phyloP scores from a whole-genome alignment of 2,888 invertebrate species.

The Athalia rosae region DNA sequence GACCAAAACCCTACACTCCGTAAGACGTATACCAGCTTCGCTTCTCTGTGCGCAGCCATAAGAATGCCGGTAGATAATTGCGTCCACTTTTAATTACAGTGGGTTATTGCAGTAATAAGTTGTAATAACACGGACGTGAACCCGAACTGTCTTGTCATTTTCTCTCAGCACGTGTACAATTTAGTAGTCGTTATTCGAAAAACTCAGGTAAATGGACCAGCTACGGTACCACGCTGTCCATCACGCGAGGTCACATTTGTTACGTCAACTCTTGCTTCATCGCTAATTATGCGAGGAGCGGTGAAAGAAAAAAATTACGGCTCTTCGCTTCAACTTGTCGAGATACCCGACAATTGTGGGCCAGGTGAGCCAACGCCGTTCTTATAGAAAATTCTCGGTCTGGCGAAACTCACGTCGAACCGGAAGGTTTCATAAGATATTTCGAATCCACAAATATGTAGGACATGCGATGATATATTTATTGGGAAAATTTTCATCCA shows the following conservation, averaged over 20 bases:
- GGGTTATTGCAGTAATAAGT: conserved; percentile 41
- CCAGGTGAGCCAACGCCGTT: conserved; percentile 5
- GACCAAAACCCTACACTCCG: background rate
- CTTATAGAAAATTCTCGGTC: background rate
- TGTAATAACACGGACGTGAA: conserved; percentile 37
- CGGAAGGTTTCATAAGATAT: no score
- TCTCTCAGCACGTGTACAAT: conserved; percentile 41
- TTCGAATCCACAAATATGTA: no score
- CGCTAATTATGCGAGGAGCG: conserved; percentile 38
- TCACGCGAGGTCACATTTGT: conserved; percentile 47
- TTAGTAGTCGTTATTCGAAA: conserved; percentile 37
- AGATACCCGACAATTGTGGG: background rate
- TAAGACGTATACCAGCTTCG: background rate
- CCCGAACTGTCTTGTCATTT: conserved; percentile 20
- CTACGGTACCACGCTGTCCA: conserved; percentile 2
- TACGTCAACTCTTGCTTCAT: conserved; percentile 38
- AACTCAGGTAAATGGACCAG: conserved; percentile 44
- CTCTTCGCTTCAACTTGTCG: conserved; percentile 1
- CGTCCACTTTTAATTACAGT: conserved; percentile 44
- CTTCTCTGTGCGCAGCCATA: background rate
- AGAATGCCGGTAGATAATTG: conserved; percentile 35
- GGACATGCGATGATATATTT: no score
- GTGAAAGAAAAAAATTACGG: conserved; percentile 1
- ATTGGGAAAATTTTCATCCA: no score
- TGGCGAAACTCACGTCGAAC: no score